These are phyloP conservation scores for Elymnias hypermnestra DNA, from an alignment of 1,140 invertebrate species.

Conservation along the genomic window DNA sequence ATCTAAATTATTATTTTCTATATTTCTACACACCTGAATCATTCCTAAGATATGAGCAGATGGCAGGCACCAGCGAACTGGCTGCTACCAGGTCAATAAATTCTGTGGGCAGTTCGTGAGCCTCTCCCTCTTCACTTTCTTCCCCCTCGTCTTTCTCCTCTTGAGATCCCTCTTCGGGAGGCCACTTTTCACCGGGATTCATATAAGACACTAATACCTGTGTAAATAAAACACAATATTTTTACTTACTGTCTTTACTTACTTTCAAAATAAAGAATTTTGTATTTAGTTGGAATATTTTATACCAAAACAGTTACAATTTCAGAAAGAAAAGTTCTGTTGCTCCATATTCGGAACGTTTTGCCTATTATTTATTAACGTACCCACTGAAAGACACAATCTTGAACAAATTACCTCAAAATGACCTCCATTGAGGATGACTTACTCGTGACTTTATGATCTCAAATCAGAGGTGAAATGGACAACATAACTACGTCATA, in stretches of 20 bases:
- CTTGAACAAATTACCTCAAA: too few species aligned
- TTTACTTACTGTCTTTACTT: neutral
- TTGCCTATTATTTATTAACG: neutral
- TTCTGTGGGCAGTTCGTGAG: constrained; percentile 77
- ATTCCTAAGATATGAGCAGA: constrained; percentile 94
- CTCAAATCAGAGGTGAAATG: too few species aligned
- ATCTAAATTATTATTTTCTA: too few species aligned
- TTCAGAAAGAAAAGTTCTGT: too few species aligned
- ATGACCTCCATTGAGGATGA: too few species aligned
- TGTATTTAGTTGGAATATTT: too few species aligned
- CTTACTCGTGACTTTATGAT: too few species aligned
- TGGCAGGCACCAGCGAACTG: constrained; percentile 90
- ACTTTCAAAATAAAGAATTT: too few species aligned
- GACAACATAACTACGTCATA: too few species aligned
- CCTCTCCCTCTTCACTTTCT: constrained; percentile 61
- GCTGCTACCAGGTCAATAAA: constrained; percentile 86
- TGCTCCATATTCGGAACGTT: too few species aligned
- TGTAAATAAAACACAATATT: constrained; percentile 28
- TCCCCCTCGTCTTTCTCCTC: constrained; percentile 40
- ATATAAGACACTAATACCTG: constrained; percentile 92
- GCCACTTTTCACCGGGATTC: constrained; percentile 83
- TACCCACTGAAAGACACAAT: too few species aligned
- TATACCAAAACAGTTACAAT: too few species aligned
- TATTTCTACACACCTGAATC: constrained; percentile 90
- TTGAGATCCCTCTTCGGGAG: constrained; percentile 58